Evolutionary conservation across 2,888 invertebrate species (phyloP), one percentile per base, ranked within the genome.

Genomic region (Cephus rjabovi): DNA sequence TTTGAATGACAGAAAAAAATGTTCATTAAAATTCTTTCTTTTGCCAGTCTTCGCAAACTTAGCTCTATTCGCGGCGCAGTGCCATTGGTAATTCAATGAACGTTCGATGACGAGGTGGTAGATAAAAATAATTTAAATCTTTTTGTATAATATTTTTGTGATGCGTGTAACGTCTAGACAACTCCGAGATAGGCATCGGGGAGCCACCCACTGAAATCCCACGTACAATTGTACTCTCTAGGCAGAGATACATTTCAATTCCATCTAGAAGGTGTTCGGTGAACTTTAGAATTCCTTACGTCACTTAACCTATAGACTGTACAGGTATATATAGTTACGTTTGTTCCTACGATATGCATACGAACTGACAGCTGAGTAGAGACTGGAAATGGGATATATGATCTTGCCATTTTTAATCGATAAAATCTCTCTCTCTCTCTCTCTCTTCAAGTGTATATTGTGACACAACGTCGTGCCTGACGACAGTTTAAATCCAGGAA

Each of bases 401-500:
- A 56, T 56, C 56, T 56, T 56, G 56, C 56, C 23, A 56, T 56
- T 56, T 56, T 56, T 56, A 9, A 56, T 56, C 56, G 23, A 56
- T 56, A 56, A 56, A 23, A 56, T 40, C 75, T 37, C 76, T 69
- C 40, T 77, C 34, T 77, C 75, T 69, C 37, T 69, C 33, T 12
- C 73, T 69, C 69, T 75, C 40, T 77, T 56, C 23, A 56, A 56
- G 56, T 9, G 56, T 77, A 70, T 74, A 77, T 74, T 77, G 69
- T 77, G 77, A 73, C 77, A 75, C 73, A 79, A 81, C 79, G 79
- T 76, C 80, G 79, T 80, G 78, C 80, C 79, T 31, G 69, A 30
- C 74, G 74, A 76, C 76, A 33, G 15, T 75, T 33, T 76, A 73
- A 68, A 71, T 74, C 71, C 75, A 40, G 31, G 56, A 75, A 37